Percentiles rank a stretch among this genome's conserved stretches.
Evolutionary conservation across 2,797 vertebrate species (phyloP).

Genomic region (Enteromius trimaculatus): DNA sequence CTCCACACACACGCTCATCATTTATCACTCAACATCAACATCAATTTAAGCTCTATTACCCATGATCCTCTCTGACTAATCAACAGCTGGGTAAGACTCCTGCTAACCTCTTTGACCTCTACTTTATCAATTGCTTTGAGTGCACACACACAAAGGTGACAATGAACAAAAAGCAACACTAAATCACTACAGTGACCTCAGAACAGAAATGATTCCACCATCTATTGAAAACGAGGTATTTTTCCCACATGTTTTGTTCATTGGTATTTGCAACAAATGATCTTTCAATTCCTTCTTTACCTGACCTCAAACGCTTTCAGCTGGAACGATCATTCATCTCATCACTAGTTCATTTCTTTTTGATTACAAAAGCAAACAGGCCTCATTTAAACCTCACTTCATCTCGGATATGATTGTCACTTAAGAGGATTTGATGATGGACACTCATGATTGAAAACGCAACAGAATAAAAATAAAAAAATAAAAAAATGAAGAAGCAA

Average conservation of each 20-base stretch:
- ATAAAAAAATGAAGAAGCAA: background rate
- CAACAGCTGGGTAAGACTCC: constrained; percentile 8
- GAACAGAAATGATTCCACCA: background rate
- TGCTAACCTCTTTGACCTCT: constrained; percentile 23
- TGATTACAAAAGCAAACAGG: constrained; percentile 6
- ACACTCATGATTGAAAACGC: background rate
- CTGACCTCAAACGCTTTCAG: constrained; percentile 15
- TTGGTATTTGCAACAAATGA: background rate
- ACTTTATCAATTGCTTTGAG: background rate
- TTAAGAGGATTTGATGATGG: constrained; percentile 4
- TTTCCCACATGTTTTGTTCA: background rate
- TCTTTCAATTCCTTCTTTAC: background rate
- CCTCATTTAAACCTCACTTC: constrained; percentile 13
- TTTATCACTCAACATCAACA: constrained; percentile 38
- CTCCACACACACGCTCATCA: constrained; percentile 4
- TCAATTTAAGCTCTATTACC: constrained; percentile 33
- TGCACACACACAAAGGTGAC: background rate
- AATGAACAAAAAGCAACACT: background rate
- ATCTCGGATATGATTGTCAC: background rate
- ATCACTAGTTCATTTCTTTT: background rate
- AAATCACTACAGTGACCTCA: background rate
- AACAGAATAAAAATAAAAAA: background rate
- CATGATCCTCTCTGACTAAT: constrained; percentile 37
- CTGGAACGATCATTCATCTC: background rate
- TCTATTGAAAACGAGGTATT: background rate